Evolutionary conservation across 2,113 vertebrate genomes (phyloP).

Genomic region (Mionectes macconnelli): DNA sequence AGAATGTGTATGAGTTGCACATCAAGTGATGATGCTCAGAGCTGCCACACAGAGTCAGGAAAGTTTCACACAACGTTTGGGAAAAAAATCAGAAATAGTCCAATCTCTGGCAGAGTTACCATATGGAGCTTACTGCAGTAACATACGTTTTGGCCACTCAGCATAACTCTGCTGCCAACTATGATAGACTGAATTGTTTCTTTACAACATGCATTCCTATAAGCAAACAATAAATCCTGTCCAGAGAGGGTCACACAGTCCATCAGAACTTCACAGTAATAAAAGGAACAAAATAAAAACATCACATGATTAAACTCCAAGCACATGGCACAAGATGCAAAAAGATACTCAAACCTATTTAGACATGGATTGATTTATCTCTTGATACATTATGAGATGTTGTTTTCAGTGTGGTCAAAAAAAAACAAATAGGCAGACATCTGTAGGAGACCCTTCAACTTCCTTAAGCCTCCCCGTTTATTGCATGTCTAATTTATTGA

Average conservation of each 20-base stretch:
- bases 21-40: neutral
- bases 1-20: neutral
- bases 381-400: neutral
- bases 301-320: neutral
- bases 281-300: conserved; percentile 3
- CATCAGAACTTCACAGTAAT: neutral
- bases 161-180: conserved; percentile 34
- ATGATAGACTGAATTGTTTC: conserved; percentile 6
- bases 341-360: neutral
- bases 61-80: conserved; percentile 23
- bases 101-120: conserved; percentile 44
- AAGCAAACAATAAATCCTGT: conserved; percentile 8
- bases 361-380: neutral
- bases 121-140: conserved; percentile 50
- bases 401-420: neutral
- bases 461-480: neutral
- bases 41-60: conserved; percentile 40
- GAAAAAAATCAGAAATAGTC: neutral
- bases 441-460: neutral
- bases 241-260: neutral
- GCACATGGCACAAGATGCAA: neutral
- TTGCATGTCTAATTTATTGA: neutral
- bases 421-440: neutral
- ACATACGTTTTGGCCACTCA: conserved; percentile 50
- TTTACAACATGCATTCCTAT: neutral